Evolutionary conservation across 2,797 vertebrate species (phyloP).

Genomic region (Capromys pilorides): DNA sequence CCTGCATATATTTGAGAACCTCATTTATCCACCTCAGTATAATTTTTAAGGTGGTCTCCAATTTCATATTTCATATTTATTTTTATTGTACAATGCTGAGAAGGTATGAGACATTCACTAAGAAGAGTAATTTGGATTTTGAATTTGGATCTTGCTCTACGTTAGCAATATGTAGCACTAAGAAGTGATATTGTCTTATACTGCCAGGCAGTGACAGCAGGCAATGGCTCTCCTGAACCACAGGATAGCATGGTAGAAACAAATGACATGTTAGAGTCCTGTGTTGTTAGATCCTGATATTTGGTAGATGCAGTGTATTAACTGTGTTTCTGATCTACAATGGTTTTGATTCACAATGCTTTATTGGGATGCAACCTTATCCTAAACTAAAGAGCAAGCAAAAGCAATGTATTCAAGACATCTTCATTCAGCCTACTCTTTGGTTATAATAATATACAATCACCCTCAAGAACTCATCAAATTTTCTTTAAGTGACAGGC

Average conservation of each 20-base stretch:
- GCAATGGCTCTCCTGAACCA: not conserved
- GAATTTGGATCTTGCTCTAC: not conserved
- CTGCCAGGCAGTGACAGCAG: not conserved
- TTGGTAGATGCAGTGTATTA: not conserved
- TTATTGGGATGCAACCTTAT: not conserved
- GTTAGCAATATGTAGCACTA: not conserved
- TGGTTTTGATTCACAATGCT: not conserved
- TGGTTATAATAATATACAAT: not conserved
- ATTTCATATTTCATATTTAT: not conserved
- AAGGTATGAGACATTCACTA: not conserved
- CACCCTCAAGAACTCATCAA: not conserved
- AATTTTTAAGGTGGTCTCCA: not conserved
- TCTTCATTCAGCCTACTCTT: not conserved
- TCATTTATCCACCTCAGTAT: not conserved
- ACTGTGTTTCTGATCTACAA: not conserved
- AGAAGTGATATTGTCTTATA: not conserved
- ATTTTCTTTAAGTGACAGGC: not conserved
- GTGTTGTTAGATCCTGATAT: not conserved
- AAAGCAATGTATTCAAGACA: not conserved
- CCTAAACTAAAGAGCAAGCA: not conserved
- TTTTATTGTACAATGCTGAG: not conserved
- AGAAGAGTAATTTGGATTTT: not conserved
- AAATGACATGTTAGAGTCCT: too few relatives aligned
- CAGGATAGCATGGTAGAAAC: not conserved
- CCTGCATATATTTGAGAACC: too few relatives aligned